Conservation (phyloP, 2,797 vertebrate species). For the Hylomyscus alleni region DNA sequence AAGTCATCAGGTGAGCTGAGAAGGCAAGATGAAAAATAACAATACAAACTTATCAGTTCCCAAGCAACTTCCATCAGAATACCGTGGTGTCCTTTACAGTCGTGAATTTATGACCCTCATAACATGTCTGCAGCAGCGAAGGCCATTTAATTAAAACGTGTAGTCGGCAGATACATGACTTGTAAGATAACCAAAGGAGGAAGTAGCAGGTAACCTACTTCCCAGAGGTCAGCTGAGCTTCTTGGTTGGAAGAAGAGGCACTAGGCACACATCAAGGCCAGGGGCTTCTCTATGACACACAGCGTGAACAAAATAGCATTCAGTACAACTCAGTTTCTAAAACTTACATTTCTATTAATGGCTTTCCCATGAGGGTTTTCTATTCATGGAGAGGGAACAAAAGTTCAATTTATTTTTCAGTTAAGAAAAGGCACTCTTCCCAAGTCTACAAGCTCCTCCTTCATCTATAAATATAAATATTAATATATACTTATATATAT, state of each 20-base stretch:
- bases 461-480: background rate
- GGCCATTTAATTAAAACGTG: slow-evolving; percentile 79
- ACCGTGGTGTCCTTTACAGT: slow-evolving; percentile 35
- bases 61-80: slow-evolving; percentile 43
- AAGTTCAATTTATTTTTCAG: background rate
- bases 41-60: slow-evolving; percentile 54
- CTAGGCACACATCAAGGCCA: no score
- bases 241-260: background rate
- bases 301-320: background rate
- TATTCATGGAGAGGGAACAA: slow-evolving; percentile 12
- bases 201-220: slow-evolving; percentile 23
- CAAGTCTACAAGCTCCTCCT: background rate
- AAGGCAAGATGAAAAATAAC: slow-evolving; percentile 14
- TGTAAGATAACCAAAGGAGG: slow-evolving; percentile 29
- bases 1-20: slow-evolving; percentile 36
- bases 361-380: background rate
- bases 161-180: slow-evolving; percentile 57
- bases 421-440: background rate
- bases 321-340: background rate
- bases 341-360: background rate
- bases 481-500: background rate
- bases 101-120: slow-evolving; percentile 64
- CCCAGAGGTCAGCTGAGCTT: background rate
- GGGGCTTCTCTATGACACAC: background rate
- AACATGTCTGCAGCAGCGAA: background rate